Evolutionary conservation across 2,888 invertebrate species (phyloP).

Genomic region (Pterostichus madidus): DNA sequence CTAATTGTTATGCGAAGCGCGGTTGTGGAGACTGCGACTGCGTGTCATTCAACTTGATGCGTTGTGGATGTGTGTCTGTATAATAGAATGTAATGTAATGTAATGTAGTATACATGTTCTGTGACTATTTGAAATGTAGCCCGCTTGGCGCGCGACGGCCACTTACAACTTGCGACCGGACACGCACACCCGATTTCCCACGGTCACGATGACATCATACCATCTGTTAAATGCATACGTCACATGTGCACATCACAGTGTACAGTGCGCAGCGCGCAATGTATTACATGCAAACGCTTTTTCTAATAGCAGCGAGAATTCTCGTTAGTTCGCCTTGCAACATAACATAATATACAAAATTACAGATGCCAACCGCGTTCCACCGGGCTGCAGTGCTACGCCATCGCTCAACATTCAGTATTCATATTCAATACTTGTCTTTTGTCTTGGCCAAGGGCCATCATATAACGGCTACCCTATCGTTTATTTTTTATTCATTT

Average conservation of each 20-base stretch:
- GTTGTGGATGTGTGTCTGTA: constrained; percentile 34
- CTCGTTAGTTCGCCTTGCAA: neutral
- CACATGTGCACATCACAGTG: constrained; percentile 39
- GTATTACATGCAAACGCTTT: constrained; percentile 41
- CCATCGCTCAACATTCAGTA: neutral
- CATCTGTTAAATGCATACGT: constrained; percentile 60
- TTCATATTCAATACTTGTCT: neutral
- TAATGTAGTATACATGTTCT: constrained; percentile 2
- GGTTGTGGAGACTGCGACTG: constrained; percentile 24
- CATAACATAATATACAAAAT: neutral
- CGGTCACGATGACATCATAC: constrained; percentile 62
- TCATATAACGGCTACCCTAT: neutral
- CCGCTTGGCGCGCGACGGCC: constrained; percentile 6
- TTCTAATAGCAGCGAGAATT: constrained; percentile 6
- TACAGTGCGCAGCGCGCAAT: neutral
- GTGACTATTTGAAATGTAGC: constrained; percentile 32
- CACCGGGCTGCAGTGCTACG: constrained; percentile 6
- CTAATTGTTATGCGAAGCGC: constrained; percentile 56
- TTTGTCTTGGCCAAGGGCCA: too few species aligned
- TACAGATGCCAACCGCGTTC: constrained; percentile 15
- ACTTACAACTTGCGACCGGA: constrained; percentile 22
- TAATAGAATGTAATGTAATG: neutral
- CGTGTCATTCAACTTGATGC: constrained; percentile 43
- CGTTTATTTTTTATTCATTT: neutral
- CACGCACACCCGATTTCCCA: constrained; percentile 57